A percentile compares a stretch with the other conserved stretches of the same genome.
phyloP scores from a whole-genome alignment of 2,888 invertebrate species.

The Cantharis lateralis region DNA sequence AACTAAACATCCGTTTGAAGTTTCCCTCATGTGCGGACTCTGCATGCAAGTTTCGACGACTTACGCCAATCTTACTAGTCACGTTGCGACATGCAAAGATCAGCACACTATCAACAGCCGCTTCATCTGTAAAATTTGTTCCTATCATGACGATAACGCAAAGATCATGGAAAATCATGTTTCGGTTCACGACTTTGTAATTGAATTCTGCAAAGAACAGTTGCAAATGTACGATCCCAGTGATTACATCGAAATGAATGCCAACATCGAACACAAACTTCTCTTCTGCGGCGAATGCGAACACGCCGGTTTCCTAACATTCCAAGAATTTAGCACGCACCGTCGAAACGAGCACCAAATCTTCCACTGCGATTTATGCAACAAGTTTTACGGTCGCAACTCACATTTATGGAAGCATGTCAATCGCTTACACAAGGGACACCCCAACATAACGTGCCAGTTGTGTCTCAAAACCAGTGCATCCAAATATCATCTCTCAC shows the following conservation, averaged over 20 bases:
- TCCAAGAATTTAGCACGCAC: slow-evolving; percentile 61
- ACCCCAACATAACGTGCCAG: slow-evolving; percentile 64
- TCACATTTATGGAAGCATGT: slow-evolving; percentile 68
- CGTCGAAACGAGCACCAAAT: slow-evolving; percentile 59
- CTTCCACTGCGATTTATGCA: slow-evolving; percentile 65
- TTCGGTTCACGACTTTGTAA: slow-evolving; percentile 60
- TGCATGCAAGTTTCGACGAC: slow-evolving; percentile 60
- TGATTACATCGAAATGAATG: slow-evolving; percentile 57
- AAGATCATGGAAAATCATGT: slow-evolving; percentile 58
- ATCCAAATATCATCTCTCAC: slow-evolving; percentile 61
- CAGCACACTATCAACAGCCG: slow-evolving; percentile 52
- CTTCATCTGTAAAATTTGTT: slow-evolving; percentile 60
- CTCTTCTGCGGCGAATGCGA: slow-evolving; percentile 45
- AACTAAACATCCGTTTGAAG: slow-evolving; percentile 59
- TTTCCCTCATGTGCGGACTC: slow-evolving; percentile 61
- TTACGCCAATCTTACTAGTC: slow-evolving; percentile 57
- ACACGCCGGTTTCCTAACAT: slow-evolving; percentile 53
- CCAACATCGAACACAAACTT: slow-evolving; percentile 31
- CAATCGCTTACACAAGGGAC: slow-evolving; percentile 62
- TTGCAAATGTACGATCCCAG: slow-evolving; percentile 56
- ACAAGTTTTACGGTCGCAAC: slow-evolving; percentile 64
- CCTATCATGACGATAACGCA: slow-evolving; percentile 61
- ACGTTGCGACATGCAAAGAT: slow-evolving; percentile 58
- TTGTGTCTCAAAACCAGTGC: slow-evolving; percentile 64
- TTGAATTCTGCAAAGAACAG: slow-evolving; percentile 51